Base-by-base conservation (phyloP, 2,888 invertebrate species). In the Heliothis peltigera region DNA sequence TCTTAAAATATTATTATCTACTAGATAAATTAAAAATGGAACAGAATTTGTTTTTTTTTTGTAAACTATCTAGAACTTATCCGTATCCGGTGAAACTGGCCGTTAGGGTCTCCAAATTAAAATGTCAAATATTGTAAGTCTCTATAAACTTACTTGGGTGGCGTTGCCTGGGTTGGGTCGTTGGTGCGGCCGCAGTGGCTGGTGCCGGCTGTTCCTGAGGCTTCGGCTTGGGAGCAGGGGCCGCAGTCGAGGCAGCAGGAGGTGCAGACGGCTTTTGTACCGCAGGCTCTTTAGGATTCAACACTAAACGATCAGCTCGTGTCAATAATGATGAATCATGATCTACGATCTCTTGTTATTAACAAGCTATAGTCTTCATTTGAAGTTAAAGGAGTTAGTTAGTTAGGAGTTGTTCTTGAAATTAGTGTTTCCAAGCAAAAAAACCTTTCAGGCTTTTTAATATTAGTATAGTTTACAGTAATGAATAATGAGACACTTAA, bases 211-310 rank as follows among this genome's bases (percentile, higher is more conserved):
- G 61, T 51, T 72, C 67, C 48, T 55, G 64, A 4, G 55, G 66
- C 22, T 62, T 59, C 4, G 71, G 32, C 12, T 65, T 22, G 56
- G 56, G 19, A 43, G 56, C 64, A 43, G 44, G 70, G 6, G 53
- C 12, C 25, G 58, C 35, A 1, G 77, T 47, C 1, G 75, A 52
- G 4, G 68, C 19, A 25, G 61, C 46, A 17, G 61, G 60, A 10
- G 70, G 70, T 5, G 77, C 72, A 5, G 64, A 53, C 2, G 60
- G 49, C 64, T 75, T 68, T 54, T 61, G 59, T 15, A 63, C 64
- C 77, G 86, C 89, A 25, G 84, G 76, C 68, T 86, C 91, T 89
- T 91, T 87, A 67, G 91, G 88, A 85, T 93, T 87, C 89, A 91
- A 84, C 84, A 91, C 93, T 94, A 89, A 73, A 88, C 77, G 74